A percentile compares a stretch with the other conserved stretches of the same genome.
Conservation (phyloP, 2,113 vertebrate genomes). For the Isurus oxyrinchus region DNA sequence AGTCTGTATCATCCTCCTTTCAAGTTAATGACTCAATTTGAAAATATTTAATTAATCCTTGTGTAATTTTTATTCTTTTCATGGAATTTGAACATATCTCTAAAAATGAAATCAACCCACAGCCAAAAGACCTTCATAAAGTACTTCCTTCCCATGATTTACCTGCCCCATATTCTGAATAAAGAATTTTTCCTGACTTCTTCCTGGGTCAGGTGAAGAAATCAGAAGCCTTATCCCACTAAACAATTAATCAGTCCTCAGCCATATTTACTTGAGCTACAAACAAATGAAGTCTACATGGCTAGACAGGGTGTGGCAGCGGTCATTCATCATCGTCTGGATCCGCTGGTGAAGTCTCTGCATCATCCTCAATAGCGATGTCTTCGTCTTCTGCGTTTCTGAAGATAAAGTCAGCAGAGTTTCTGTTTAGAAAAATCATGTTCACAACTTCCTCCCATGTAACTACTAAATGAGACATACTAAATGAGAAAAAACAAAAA, state of each 20-base stretch:
- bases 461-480: neutral
- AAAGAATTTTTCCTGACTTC: neutral
- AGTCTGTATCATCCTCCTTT: neutral
- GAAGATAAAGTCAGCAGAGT: constrained; percentile 1
- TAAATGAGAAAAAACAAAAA: no score
- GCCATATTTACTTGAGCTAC: neutral
- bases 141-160: neutral
- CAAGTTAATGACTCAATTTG: neutral
- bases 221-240: neutral
- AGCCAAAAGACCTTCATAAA: neutral
- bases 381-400: neutral
- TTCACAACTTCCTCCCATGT: neutral
- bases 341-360: neutral
- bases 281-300: neutral
- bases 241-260: neutral
- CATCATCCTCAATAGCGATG: neutral
- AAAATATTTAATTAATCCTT: neutral
- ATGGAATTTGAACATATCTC: neutral
- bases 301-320: neutral
- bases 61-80: neutral
- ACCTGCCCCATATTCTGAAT: neutral
- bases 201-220: neutral
- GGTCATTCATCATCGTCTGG: constrained; percentile 13
- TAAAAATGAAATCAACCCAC: neutral
- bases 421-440: neutral